Evolutionary conservation across 2,113 vertebrate genomes (phyloP).

Genomic region (Crypturellus undulatus): DNA sequence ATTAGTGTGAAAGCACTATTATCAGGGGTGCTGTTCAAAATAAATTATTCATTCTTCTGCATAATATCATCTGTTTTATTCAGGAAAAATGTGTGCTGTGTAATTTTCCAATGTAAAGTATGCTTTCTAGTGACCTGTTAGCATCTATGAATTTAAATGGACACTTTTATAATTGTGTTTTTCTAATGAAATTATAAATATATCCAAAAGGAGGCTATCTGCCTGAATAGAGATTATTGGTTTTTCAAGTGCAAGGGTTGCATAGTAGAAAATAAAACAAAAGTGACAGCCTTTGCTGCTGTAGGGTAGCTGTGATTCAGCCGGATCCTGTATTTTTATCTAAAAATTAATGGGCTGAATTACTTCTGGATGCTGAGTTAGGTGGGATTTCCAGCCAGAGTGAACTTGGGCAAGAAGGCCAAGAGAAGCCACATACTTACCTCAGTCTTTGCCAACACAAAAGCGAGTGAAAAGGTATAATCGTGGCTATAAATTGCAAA

Average conservation of each 20-base stretch:
- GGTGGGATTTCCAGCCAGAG: rapidly evolving
- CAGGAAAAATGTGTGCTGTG: background rate
- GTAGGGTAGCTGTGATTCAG: background rate
- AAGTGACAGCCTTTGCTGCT: background rate
- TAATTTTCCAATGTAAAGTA: background rate
- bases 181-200: background rate
- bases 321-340: background rate
- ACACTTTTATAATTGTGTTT: background rate
- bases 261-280: background rate
- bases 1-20: background rate
- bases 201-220: background rate
- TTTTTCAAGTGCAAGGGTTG: background rate
- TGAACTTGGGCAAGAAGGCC: background rate
- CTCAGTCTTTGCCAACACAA: background rate
- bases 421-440: background rate
- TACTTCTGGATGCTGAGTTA: background rate
- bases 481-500: background rate
- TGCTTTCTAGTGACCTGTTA: background rate
- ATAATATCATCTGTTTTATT: background rate
- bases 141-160: slow-evolving; percentile 21
- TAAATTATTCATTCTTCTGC: background rate
- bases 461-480: background rate
- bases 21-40: background rate
- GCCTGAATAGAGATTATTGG: background rate
- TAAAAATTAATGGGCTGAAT: background rate